Evolutionary conservation across 2,113 vertebrate species (phyloP), one percentile per base, ranked within the genome.

Genomic region (Oncorhynchus nerka): DNA sequence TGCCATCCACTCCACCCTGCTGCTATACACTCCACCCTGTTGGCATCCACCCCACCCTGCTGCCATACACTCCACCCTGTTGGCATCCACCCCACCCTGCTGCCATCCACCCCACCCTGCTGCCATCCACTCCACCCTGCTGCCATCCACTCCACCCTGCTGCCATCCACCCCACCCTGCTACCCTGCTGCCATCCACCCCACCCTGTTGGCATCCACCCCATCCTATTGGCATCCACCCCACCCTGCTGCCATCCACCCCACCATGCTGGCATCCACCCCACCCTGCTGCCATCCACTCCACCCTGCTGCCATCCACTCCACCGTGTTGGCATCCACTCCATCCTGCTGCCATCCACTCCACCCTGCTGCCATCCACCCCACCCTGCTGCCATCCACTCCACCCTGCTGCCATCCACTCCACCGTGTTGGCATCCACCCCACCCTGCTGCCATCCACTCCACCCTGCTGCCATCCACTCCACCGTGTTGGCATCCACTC

Each of bases 351-450:
- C 2, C 39, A 30, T 77, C 81, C 75, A 81, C 83, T 76, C 77
- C 59, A 19, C 30, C 30, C 30, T 30, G 30, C 2, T 28, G 28
- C 0, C 39, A 30, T 77, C 81, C 75, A 81, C 83, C 76, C 77
- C n/a, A 19, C 30, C 30, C 30, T 30, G 30, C 0, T 28, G 28
- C 71, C 39, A 30, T 77, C 81, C 74, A 81, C 83, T 75, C 77
- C 59, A 19, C 4, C 30, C 30, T 30, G 4, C 0, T 28, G 28
- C 0, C 28, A 28, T 32, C 26, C 2, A 26, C 26, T 2, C 26
- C 26, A 26, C 26, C 26, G 2, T 26, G 26, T 0, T 26, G 26
- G 0, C 39, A 30, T 77, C 81, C 74, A 81, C 83, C 76, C 77
- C 59, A 19, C 30, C 30, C 30, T 30, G 30, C 0, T 28, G 28